These are phyloP conservation scores for Isichthys henryi DNA, from an alignment of 2,113 vertebrate genomes.

Conservation along the genomic window DNA sequence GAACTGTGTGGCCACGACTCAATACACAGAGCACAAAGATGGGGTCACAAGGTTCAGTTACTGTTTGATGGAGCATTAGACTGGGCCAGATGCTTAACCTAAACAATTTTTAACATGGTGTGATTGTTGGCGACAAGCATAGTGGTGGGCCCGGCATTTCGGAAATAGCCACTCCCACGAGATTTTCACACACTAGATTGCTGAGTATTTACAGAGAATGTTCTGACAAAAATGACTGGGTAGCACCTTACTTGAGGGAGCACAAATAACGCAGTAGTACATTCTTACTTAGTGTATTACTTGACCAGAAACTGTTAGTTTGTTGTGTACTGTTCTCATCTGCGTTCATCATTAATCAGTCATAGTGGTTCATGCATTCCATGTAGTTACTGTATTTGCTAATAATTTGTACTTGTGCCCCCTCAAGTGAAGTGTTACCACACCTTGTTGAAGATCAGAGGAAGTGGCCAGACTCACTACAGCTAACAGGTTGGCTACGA, in stretches of 20 bases:
- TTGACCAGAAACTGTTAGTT: background rate
- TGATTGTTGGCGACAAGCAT: background rate
- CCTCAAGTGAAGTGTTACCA: background rate
- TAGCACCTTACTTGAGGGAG: background rate
- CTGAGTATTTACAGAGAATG: background rate
- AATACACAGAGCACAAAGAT: background rate
- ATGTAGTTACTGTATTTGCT: background rate
- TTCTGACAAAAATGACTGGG: background rate
- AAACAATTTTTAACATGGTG: background rate
- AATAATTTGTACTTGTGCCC: background rate
- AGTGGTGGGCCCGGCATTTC: background rate
- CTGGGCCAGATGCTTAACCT: background rate
- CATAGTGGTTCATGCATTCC: background rate
- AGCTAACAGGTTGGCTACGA: background rate
- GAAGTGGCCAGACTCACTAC: background rate
- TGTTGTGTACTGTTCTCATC: background rate
- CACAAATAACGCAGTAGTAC: background rate
- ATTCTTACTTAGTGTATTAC: background rate
- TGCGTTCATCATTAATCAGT: background rate
- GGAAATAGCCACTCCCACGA: background rate
- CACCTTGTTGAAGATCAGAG: background rate
- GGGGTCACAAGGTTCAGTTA: background rate
- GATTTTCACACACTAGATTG: background rate
- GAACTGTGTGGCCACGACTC: background rate
- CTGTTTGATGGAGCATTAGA: background rate